Percentiles rank a stretch among this genome's conserved stretches.
Evolutionary conservation across 2,113 vertebrate genomes (phyloP).

Genomic region (Antechinus stuartii): DNA sequence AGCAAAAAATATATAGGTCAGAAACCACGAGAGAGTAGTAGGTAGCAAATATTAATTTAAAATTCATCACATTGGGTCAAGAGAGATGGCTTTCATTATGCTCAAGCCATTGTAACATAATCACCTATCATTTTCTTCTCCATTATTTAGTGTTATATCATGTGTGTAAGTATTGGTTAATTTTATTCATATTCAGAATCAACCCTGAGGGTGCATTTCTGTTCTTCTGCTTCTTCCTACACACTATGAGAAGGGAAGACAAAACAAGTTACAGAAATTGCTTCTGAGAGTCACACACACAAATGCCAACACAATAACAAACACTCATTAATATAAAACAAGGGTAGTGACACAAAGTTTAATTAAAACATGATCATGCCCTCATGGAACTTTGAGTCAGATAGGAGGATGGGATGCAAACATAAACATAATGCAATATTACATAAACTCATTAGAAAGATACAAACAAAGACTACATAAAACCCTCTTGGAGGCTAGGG

Average conservation of each 20-base stretch:
- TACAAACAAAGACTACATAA: background rate
- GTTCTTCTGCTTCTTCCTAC: constrained; percentile 8
- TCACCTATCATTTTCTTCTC: background rate
- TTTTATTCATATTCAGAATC: background rate
- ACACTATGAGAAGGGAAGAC: background rate
- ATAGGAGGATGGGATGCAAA: background rate
- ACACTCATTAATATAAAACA: background rate
- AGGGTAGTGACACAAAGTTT: background rate
- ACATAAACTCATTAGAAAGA: background rate
- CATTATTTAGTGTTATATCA: background rate
- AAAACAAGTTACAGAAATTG: background rate
- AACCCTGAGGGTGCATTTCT: background rate
- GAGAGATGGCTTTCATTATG: constrained; percentile 42
- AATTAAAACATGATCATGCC: background rate
- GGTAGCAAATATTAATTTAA: background rate
- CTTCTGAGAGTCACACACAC: background rate
- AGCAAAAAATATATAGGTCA: accelerated
- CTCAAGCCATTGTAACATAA: background rate
- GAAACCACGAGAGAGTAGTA: background rate
- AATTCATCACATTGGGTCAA: accelerated
- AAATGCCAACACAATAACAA: background rate
- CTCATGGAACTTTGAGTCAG: background rate
- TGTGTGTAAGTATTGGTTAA: background rate
- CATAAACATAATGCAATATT: background rate
- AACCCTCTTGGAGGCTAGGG: background rate